Evolutionary conservation across 2,888 invertebrate species (phyloP).

Genomic region (Gryllus longicercus): DNA sequence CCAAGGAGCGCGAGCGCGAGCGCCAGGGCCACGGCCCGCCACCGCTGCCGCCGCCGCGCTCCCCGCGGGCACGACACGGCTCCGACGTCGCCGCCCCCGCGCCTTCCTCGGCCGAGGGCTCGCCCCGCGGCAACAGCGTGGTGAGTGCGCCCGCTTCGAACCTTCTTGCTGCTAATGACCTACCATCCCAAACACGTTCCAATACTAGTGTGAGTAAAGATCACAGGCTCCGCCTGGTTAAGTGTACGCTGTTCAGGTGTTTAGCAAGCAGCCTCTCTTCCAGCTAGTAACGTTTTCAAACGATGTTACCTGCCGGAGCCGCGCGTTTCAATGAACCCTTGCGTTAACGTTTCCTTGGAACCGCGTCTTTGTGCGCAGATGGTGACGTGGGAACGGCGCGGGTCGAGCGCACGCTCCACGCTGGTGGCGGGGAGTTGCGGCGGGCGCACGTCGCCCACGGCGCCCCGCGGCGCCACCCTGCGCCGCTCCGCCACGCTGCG

Average conservation of each 20-base stretch:
- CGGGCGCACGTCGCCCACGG: slow-evolving; percentile 45
- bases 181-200: too few relatives aligned
- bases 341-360: too few relatives aligned
- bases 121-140: not conserved
- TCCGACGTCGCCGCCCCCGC: slow-evolving; percentile 31
- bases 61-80: not conserved
- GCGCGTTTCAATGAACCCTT: too few relatives aligned
- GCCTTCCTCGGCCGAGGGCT: slow-evolving; percentile 33
- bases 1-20: not conserved
- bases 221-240: too few relatives aligned
- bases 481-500: slow-evolving; percentile 60
- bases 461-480: slow-evolving; percentile 40
- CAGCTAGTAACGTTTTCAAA: too few relatives aligned
- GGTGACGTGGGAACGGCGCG: slow-evolving; percentile 68
- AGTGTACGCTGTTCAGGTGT: too few relatives aligned
- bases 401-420: slow-evolving; percentile 54
- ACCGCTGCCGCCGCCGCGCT: slow-evolving; percentile 22
- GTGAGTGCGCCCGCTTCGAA: slow-evolving; percentile 27
- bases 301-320: too few relatives aligned
- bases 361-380: slow-evolving; percentile 23
- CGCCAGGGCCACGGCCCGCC: slow-evolving; percentile 33
- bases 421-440: slow-evolving; percentile 26
- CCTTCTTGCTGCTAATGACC: too few relatives aligned
- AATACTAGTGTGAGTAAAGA: too few relatives aligned
- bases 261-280: too few relatives aligned